phyloP scores from a whole-genome alignment of 2,888 invertebrate genomes.

The Phyto melanocephala region DNA sequence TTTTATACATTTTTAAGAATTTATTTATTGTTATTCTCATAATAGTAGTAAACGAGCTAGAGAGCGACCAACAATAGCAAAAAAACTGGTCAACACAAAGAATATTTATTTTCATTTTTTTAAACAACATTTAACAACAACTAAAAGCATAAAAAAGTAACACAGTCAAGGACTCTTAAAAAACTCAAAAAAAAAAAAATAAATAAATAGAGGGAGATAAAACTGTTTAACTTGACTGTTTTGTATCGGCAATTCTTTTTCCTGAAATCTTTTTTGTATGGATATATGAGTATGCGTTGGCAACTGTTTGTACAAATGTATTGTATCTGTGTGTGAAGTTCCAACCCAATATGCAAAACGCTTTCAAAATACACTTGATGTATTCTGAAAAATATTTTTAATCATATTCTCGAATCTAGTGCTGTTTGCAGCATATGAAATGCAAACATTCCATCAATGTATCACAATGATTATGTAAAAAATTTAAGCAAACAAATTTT shows the following conservation, averaged over 20 bases:
- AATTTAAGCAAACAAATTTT: no score
- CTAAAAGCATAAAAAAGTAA: constrained; percentile 35
- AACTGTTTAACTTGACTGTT: constrained; percentile 51
- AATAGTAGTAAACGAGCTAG: background rate
- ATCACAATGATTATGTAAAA: no score
- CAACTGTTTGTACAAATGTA: background rate
- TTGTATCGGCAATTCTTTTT: constrained; percentile 22
- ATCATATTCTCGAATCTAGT: no score
- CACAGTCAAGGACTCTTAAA: constrained; percentile 57
- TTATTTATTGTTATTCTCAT: constrained; percentile 20
- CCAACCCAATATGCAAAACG: no score
- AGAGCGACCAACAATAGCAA: background rate
- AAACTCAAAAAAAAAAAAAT: background rate
- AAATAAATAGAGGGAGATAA: constrained; percentile 13
- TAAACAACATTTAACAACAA: background rate
- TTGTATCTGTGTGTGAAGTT: no score
- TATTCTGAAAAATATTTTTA: no score
- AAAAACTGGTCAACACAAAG: constrained; percentile 46
- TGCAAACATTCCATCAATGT: no score
- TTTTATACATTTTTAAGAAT: background rate
- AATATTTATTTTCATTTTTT: constrained; percentile 18
- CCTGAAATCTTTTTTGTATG: background rate
- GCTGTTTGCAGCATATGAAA: no score
- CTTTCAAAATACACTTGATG: no score
- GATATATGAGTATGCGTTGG: background rate